phyloP scores from a whole-genome alignment of 2,113 vertebrate species.

The Periophthalmus modestus region DNA sequence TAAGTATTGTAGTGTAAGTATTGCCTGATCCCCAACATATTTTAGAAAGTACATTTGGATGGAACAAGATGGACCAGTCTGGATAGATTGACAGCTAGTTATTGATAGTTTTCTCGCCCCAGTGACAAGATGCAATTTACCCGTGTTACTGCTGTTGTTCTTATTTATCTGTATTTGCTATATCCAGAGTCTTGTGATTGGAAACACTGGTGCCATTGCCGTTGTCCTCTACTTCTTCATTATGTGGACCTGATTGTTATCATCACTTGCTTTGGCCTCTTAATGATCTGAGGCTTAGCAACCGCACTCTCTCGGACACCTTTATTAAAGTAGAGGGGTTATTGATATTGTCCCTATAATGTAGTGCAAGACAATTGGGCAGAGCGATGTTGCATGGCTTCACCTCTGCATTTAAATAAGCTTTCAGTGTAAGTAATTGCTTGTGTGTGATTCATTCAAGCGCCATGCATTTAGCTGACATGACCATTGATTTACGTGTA shows the following conservation, averaged over 20 bases:
- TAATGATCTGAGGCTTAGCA: slow-evolving; percentile 62
- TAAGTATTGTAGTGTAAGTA: not conserved
- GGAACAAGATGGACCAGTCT: slow-evolving; percentile 12
- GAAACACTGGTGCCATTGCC: slow-evolving; percentile 41
- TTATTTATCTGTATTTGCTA: slow-evolving; percentile 46
- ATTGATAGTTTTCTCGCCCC: slow-evolving; percentile 28
- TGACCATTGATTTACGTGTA: slow-evolving; percentile 66
- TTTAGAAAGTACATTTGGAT: slow-evolving; percentile 10
- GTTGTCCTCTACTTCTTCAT: slow-evolving; percentile 43
- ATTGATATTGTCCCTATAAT: slow-evolving; percentile 74
- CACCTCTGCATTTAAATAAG: slow-evolving; percentile 77
- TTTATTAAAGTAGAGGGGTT: slow-evolving; percentile 60
- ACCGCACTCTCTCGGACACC: slow-evolving; percentile 56
- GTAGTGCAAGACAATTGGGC: slow-evolving; percentile 53
- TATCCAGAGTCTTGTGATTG: slow-evolving; percentile 33
- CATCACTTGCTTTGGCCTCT: slow-evolving; percentile 42
- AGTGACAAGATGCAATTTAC: slow-evolving; percentile 21
- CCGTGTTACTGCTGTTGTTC: slow-evolving; percentile 30
- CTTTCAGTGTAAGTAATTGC: slow-evolving; percentile 69
- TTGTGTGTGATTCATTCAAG: slow-evolving; percentile 65
- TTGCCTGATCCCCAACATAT: slow-evolving; percentile 20
- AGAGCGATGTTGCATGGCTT: slow-evolving; percentile 44
- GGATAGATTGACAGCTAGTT: slow-evolving; percentile 32
- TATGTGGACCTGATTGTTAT: slow-evolving; percentile 51
- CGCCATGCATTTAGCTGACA: slow-evolving; percentile 62